Conservation (phyloP, 2,113 vertebrate genomes). For the Phainopepla nitens region DNA sequence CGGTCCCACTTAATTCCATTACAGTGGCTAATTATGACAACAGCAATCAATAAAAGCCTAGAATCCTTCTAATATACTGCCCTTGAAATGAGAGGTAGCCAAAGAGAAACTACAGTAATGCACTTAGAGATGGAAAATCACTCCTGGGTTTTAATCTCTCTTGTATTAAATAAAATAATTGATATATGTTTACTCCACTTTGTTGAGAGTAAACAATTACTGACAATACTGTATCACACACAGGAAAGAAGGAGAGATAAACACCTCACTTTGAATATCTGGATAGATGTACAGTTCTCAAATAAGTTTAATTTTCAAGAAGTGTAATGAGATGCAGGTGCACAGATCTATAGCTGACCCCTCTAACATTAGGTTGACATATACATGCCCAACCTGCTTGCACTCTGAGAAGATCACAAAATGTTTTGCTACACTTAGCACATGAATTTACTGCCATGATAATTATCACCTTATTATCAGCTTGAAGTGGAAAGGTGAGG, state of each 20-base stretch:
- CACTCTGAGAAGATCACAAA: background rate
- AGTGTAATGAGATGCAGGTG: background rate
- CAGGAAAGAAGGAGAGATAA: background rate
- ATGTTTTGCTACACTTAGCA: background rate
- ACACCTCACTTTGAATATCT: accelerated
- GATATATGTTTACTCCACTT: background rate
- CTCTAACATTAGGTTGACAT: background rate
- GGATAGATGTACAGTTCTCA: background rate
- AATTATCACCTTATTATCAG: background rate
- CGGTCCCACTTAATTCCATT: background rate
- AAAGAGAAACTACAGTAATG: background rate
- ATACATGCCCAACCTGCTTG: background rate
- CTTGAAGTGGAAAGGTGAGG: background rate
- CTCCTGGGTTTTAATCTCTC: background rate
- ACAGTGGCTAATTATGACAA: background rate
- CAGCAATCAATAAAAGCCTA: background rate
- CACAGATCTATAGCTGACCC: background rate
- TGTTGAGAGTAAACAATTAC: background rate
- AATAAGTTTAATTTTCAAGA: background rate
- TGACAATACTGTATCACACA: background rate
- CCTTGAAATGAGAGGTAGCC: background rate
- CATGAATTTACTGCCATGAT: background rate
- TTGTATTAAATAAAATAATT: background rate
- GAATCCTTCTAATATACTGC: background rate
- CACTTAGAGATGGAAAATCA: background rate